Percentiles rank a stretch among this genome's conserved stretches.
These are phyloP conservation scores for Temnothorax curvispinosus DNA, from an alignment of 1,140 invertebrate genomes.

Conservation along the genomic window DNA sequence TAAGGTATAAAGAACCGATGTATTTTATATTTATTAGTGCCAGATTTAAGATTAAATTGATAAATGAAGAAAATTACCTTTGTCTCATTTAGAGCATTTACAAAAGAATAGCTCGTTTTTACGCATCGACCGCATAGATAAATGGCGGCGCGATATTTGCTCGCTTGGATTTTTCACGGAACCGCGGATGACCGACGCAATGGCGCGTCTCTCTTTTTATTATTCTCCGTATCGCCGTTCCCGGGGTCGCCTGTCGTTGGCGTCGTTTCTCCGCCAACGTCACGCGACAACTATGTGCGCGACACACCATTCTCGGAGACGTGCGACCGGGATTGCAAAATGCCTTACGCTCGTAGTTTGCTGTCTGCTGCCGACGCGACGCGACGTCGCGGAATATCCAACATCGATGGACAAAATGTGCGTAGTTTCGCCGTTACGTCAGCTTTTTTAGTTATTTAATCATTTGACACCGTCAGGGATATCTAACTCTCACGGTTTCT, in stretches of 20 bases:
- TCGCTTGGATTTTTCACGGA: constrained; percentile 50
- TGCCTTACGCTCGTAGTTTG: constrained; percentile 54
- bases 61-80: not conserved
- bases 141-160: constrained; percentile 10
- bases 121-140: not conserved
- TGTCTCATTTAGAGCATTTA: not conserved
- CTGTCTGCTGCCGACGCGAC: not conserved
- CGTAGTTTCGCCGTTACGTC: constrained; percentile 32
- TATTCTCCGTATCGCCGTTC: constrained; percentile 47
- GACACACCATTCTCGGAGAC: constrained; percentile 56
- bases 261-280: constrained; percentile 63
- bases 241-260: constrained; percentile 23
- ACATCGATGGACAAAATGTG: constrained; percentile 7
- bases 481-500: not conserved
- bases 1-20: not conserved
- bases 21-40: not conserved
- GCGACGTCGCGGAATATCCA: not conserved
- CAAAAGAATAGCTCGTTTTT: not conserved
- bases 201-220: constrained; percentile 43
- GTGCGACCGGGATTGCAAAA: constrained; percentile 67
- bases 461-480: not conserved
- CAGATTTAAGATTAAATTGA: not conserved
- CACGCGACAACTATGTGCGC: constrained; percentile 71
- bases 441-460: not conserved
- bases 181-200: constrained; percentile 42